Evolutionary conservation across 2,888 invertebrate genomes (phyloP).

Genomic region (Heteromyza rotundicornis): DNA sequence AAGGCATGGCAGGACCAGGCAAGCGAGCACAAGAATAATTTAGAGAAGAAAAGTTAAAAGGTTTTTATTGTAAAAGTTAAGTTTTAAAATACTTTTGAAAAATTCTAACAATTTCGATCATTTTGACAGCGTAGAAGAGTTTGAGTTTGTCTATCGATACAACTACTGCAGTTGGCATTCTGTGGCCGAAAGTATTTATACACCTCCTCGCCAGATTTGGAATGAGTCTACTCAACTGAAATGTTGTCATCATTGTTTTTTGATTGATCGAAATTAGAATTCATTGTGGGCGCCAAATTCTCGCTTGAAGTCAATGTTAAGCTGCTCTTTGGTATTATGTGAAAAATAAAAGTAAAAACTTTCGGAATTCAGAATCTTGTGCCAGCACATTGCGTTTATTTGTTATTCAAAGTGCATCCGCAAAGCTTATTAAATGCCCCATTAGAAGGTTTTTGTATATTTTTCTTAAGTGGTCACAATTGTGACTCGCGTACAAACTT

Average conservation of each 20-base stretch:
- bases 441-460: slow-evolving; percentile 22
- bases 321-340: too few relatives aligned
- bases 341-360: too few relatives aligned
- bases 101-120: slow-evolving; percentile 40
- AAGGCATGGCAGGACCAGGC: too few relatives aligned
- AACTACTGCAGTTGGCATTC: slow-evolving; percentile 31
- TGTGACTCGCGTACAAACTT: too few relatives aligned
- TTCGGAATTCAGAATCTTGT: not conserved
- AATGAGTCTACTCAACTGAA: not conserved
- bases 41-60: too few relatives aligned
- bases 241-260: not conserved
- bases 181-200: not conserved
- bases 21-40: too few relatives aligned
- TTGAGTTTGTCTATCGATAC: slow-evolving; percentile 20
- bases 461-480: too few relatives aligned
- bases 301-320: too few relatives aligned
- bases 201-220: not conserved
- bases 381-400: slow-evolving; percentile 29
- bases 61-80: not conserved
- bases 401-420: slow-evolving; percentile 42
- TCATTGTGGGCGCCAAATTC: too few relatives aligned
- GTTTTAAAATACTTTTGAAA: not conserved
- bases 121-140: slow-evolving; percentile 24
- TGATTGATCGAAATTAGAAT: slow-evolving; percentile 6
- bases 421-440: slow-evolving; percentile 36